phyloP scores from a whole-genome alignment of 23 tunicate genomes.

The Oikopleura dioica region DNA sequence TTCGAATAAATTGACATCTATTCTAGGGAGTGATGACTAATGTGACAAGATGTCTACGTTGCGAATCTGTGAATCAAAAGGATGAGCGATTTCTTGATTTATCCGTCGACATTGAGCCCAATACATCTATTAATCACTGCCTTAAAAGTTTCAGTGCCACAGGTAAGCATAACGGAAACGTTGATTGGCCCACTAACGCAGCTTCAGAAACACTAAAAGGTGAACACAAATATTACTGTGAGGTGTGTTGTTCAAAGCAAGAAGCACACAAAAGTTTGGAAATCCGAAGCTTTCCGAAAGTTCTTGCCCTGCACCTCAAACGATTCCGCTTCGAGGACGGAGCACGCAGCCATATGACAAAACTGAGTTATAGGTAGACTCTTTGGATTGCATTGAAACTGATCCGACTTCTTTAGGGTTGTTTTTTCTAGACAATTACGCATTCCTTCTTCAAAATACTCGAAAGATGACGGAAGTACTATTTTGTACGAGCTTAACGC shows the following conservation, averaged over 20 bases:
- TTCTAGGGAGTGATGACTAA: conserved; percentile 90
- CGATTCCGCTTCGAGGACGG: conserved; percentile 27
- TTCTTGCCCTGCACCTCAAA: conserved; percentile 71
- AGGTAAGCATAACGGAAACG: neutral
- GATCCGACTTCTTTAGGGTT: too few species aligned
- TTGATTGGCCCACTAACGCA: neutral
- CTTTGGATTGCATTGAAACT: too few species aligned
- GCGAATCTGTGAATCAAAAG: conserved; percentile 75
- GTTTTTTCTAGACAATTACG: conserved; percentile 2
- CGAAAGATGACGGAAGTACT: neutral
- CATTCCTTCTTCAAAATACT: conserved; percentile 13
- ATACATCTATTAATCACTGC: conserved; percentile 47
- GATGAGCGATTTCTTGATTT: conserved; percentile 88
- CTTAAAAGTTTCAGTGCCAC: conserved; percentile 7
- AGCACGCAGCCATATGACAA: conserved; percentile 3
- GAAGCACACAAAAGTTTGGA: neutral
- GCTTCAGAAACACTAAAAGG: conserved; percentile 44
- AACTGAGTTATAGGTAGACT: neutral
- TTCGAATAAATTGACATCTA: conserved; percentile 10
- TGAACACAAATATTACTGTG: conserved; percentile 91
- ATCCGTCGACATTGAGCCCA: conserved; percentile 90
- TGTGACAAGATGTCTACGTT: conserved; percentile 72
- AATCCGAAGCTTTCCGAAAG: conserved; percentile 22
- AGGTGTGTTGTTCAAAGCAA: conserved; percentile 44
- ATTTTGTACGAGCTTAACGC: conserved; percentile 64